phyloP scores from a whole-genome alignment of 2,888 invertebrate species.

The Melitaea athalia region DNA sequence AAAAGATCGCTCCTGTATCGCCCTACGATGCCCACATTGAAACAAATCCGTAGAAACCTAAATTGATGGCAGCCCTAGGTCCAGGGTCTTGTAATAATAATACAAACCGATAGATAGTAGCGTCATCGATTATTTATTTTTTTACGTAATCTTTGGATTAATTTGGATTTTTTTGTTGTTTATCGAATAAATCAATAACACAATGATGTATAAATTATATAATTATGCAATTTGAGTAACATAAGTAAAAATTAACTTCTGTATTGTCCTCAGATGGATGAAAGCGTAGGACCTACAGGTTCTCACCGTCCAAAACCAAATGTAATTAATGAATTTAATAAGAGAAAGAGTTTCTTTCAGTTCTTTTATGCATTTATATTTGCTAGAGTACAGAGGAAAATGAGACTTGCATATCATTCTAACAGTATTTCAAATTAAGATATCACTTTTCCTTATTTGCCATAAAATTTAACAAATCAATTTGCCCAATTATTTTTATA shows the following conservation, averaged over 20 bases:
- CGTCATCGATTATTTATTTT: constrained; percentile 16
- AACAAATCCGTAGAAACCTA: too few species aligned
- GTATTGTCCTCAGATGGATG: constrained; percentile 70
- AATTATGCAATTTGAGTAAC: constrained; percentile 14
- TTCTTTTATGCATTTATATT: constrained; percentile 7
- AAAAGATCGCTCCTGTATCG: too few species aligned
- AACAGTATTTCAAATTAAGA: constrained; percentile 14
- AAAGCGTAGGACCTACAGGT: constrained; percentile 42
- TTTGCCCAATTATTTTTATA: neutral
- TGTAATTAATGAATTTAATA: constrained; percentile 54
- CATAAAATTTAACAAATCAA: too few species aligned
- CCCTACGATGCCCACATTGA: too few species aligned
- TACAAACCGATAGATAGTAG: constrained; percentile 25
- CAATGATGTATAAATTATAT: neutral
- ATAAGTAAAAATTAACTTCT: constrained; percentile 51
- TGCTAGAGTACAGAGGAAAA: neutral
- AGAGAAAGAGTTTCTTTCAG: constrained; percentile 24
- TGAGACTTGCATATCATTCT: constrained; percentile 1
- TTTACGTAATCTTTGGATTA: constrained; percentile 8
- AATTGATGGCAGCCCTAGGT: neutral
- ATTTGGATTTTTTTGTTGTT: constrained; percentile 1
- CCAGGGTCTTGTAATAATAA: neutral
- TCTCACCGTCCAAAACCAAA: constrained; percentile 55
- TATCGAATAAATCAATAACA: constrained; percentile 1
- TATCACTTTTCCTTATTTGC: too few species aligned